These are phyloP conservation scores for Phasianus colchicus DNA, from an alignment of 2,113 vertebrate species.

Conservation along the genomic window DNA sequence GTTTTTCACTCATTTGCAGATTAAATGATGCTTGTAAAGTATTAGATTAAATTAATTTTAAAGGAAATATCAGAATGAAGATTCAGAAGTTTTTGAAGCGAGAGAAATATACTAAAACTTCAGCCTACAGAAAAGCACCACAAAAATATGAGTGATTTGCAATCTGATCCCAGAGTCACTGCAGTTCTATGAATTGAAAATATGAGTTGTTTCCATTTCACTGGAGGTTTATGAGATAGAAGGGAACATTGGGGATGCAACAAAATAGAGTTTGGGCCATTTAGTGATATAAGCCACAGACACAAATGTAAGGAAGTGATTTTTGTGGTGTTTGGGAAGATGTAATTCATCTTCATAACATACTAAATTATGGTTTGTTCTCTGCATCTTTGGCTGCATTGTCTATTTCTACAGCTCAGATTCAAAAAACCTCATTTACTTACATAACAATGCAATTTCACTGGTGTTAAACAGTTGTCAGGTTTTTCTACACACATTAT, in stretches of 20 bases:
- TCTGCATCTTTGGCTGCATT: neutral
- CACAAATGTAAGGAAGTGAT: slow-evolving; percentile 29
- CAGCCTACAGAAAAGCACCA: slow-evolving; percentile 28
- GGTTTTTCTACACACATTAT: neutral
- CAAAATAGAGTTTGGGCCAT: slow-evolving; percentile 15
- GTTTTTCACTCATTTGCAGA: neutral
- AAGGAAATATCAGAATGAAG: neutral
- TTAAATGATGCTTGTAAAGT: neutral
- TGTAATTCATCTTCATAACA: neutral
- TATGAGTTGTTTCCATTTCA: slow-evolving; percentile 56
- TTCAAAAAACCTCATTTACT: neutral
- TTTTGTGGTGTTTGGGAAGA: neutral
- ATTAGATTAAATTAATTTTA: neutral
- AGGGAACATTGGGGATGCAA: slow-evolving; percentile 39
- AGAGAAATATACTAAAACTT: neutral
- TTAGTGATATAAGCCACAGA: slow-evolving; percentile 15
- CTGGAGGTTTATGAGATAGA: slow-evolving; percentile 41
- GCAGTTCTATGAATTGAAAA: slow-evolving; percentile 55
- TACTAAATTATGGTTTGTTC: slow-evolving; percentile 10
- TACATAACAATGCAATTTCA: neutral
- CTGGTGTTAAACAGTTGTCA: neutral
- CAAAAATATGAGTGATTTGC: slow-evolving; percentile 56
- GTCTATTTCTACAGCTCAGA: neutral
- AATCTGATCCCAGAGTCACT: slow-evolving; percentile 45
- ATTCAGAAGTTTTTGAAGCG: neutral